Evolutionary conservation across 2,888 invertebrate genomes (phyloP), one percentile per base, ranked within the genome.

Genomic region (Brachyptera risi): DNA sequence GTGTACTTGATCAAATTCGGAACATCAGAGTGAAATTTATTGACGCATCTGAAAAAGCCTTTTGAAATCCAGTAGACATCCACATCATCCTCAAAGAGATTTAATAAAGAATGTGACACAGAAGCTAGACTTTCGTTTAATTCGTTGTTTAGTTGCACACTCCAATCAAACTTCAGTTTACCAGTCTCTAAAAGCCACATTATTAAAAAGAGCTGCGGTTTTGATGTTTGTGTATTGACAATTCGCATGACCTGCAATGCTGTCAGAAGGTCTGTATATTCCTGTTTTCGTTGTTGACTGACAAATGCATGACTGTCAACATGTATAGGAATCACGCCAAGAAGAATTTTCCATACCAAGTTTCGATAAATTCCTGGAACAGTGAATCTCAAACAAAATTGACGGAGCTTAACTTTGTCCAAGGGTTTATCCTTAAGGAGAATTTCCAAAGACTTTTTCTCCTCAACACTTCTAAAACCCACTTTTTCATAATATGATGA

Each of bases 381-480:
- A 0, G 89, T 87, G 72, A 91, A 94, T 63, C 91, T 80, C 58
- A 92, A 76, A 70, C 92, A 90, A 73, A 94, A 95, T 71, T 93
- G 91, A 69, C 87, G 87, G 26, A 96, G 73, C 74, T 92, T 92
- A 5, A 82, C 81, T 70, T 82, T 82, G 72, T 92, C 92, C 74
- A 88, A 80, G 13, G 86, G 88, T 70, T 88, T 89, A 67, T 95
- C 94, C 71, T 92, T 92, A 69, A 95, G 78, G 11, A 95, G 76
- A 70, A 92, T 92, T 77, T 95, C 92, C 42, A 95, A 76, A 0
- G 92, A 92, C 76, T 91, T 92, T 74, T 92, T 93, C 71, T 92
- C 92, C 75, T 94, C 94, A 0, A 94, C 91, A 68, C 90, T 90
- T 66, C 90, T 84, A 75, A 92, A 93, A 37, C 94, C 94, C 11